Conservation (phyloP, 2,113 vertebrate species). For the Menidia beryllina region DNA sequence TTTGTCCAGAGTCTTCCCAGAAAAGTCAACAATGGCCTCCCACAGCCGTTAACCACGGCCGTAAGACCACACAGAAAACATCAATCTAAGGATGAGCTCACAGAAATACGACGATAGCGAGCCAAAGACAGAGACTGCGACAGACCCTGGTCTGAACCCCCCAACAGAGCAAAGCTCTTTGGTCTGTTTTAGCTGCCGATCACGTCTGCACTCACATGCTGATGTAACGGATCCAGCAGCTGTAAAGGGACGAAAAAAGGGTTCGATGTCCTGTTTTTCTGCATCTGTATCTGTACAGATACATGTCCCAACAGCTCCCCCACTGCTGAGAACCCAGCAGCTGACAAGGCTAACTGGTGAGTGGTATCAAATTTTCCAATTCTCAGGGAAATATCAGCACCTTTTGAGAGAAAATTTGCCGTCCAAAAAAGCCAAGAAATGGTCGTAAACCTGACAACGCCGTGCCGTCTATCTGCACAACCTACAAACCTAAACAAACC, state of each 20-base stretch:
- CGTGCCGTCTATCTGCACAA: not conserved
- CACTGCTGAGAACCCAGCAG: no score
- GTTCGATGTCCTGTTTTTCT: not conserved
- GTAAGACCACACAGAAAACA: no score
- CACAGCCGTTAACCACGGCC: not conserved
- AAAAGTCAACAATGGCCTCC: not conserved
- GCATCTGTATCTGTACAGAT: no score
- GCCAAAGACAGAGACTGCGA: not conserved
- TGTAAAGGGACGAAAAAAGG: no score
- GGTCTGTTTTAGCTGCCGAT: not conserved
- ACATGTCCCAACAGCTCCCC: no score
- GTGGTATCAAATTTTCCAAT: not conserved
- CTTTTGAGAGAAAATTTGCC: not conserved
- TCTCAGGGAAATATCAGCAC: no score
- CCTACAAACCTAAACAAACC: not conserved
- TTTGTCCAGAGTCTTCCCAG: not conserved
- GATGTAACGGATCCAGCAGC: no score
- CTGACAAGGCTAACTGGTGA: not conserved
- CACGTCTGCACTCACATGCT: not conserved
- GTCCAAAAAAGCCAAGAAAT: not conserved
- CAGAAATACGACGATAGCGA: not conserved
- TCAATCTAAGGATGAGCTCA: not conserved
- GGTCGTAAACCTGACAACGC: not conserved
- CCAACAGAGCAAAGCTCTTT: not conserved
- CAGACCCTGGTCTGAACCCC: not conserved